Percentiles rank a stretch among this genome's conserved stretches.
Conservation (phyloP, 2,113 vertebrate genomes). For the Lepisosteus osseus region DNA sequence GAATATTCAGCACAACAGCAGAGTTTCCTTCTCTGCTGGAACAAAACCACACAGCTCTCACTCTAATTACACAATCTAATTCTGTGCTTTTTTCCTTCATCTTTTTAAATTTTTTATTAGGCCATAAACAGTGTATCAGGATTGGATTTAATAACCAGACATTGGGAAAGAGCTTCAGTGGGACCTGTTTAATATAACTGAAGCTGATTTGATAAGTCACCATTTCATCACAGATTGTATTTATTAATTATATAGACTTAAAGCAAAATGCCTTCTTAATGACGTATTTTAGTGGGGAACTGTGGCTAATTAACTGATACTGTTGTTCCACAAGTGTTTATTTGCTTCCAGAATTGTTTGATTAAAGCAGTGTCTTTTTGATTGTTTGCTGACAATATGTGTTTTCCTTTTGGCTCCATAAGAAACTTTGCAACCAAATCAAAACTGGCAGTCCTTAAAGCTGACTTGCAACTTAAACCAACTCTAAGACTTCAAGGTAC, state of each 20-base stretch:
- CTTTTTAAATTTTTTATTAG: constrained; percentile 57
- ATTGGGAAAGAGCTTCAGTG: constrained; percentile 51
- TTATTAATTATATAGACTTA: constrained; percentile 77
- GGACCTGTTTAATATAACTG: constrained; percentile 66
- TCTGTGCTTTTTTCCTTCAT: constrained; percentile 57
- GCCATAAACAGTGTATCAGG: constrained; percentile 64
- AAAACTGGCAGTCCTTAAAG: too few relatives aligned
- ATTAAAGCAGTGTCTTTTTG: too few relatives aligned
- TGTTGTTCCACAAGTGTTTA: constrained; percentile 43
- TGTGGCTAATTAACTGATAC: constrained; percentile 66
- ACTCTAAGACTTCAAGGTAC: too few relatives aligned
- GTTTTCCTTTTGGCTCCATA: too few relatives aligned
- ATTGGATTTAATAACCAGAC: constrained; percentile 64
- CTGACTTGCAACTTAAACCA: too few relatives aligned
- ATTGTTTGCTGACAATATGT: too few relatives aligned
- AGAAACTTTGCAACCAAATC: too few relatives aligned
- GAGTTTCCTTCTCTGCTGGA: constrained; percentile 51
- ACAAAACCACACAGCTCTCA: constrained; percentile 69
- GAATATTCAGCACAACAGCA: constrained; percentile 27
- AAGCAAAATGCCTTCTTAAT: constrained; percentile 70
- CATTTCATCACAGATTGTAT: constrained; percentile 74
- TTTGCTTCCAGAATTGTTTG: constrained; percentile 43
- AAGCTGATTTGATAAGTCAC: constrained; percentile 73
- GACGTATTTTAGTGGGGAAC: constrained; percentile 64
- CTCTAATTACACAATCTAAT: constrained; percentile 71